Evolutionary conservation across 2,113 vertebrate genomes (phyloP), one percentile per base, ranked within the genome.

Genomic region (Malurus melanocephalus): DNA sequence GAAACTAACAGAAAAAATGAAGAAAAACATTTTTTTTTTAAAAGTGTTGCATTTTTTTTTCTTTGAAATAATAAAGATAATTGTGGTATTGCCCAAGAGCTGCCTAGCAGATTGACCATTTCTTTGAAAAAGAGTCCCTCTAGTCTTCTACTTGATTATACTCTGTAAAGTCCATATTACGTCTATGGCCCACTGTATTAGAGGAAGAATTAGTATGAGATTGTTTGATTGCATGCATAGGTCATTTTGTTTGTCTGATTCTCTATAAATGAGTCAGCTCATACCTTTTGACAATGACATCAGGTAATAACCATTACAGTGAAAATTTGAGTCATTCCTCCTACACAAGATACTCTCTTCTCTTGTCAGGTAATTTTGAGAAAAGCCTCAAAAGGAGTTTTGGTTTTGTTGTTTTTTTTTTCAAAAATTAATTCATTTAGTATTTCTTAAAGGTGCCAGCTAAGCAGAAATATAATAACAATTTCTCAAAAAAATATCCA

Each of bases 251-350:
- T 94, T 89, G 19, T 80, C 53, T 88, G 49, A 67, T 46, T 80
- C 67, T 64, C 55, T 83, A 1, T 84, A 80, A 96, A 93, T 93
- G 82, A 94, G 80, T 84, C 93, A 92, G 86, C 46, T 72, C 0
- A 6, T 48, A 53, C 45, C 19, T 86, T 91, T 93, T 80, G 73
- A 84, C 28, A 72, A 53, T 72, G 64, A 59, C 49, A 89, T 83
- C 73, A 72, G 42, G n/a, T 86, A 91, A 78, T 42, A 75, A 65
- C 10, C 7, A 12, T 64, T 78, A 74, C 42, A 88, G 35, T n/a
- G 80, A 55, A 62, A 30, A 77, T 32, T 81, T 94, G 81, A 90
- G 77, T 87, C 93, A 92, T 83, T 86, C 86, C 74, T 94, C 85
- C 81, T 86, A 92, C 89, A 35, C 40, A 74, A 81, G 26, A 16